These are phyloP conservation scores for Epinephelus lanceolatus DNA, from an alignment of 2,113 vertebrate species.

Conservation along the genomic window DNA sequence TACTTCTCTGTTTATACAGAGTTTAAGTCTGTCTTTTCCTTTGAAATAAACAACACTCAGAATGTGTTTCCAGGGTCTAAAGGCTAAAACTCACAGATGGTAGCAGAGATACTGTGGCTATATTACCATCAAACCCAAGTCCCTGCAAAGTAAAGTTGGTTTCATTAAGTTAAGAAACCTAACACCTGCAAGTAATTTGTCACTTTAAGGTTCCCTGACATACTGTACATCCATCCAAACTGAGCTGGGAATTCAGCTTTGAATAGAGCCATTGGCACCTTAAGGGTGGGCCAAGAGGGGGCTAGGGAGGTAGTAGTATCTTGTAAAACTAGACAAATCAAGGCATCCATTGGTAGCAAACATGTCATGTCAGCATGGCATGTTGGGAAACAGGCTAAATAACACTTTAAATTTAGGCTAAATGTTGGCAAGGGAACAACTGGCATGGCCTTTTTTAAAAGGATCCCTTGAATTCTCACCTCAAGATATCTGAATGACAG, in stretches of 20 bases:
- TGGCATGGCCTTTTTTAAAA: too few species aligned
- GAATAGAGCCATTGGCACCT: neutral
- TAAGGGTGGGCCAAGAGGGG: too few species aligned
- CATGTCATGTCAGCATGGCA: too few species aligned
- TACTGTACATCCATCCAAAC: neutral
- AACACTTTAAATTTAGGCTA: too few species aligned
- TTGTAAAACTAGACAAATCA: too few species aligned
- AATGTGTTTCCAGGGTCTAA: conserved; percentile 24
- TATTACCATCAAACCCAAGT: conserved; percentile 48
- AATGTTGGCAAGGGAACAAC: too few species aligned
- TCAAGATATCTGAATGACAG: too few species aligned
- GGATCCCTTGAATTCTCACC: too few species aligned
- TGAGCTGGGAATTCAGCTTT: neutral
- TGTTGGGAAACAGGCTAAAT: too few species aligned
- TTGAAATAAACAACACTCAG: conserved; percentile 52
- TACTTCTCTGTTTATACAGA: neutral
- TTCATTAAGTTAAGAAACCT: conserved; percentile 27
- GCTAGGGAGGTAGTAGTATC: too few species aligned
- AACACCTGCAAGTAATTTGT: neutral
- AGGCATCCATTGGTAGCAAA: too few species aligned
- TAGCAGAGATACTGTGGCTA: conserved; percentile 24
- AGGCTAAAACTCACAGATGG: conserved; percentile 37
- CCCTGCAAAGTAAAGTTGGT: conserved; percentile 29
- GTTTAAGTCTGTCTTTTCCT: neutral
- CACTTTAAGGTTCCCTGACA: too few species aligned